Evolutionary conservation across 2,888 invertebrate genomes (phyloP).

Genomic region (Papilio protenor): DNA sequence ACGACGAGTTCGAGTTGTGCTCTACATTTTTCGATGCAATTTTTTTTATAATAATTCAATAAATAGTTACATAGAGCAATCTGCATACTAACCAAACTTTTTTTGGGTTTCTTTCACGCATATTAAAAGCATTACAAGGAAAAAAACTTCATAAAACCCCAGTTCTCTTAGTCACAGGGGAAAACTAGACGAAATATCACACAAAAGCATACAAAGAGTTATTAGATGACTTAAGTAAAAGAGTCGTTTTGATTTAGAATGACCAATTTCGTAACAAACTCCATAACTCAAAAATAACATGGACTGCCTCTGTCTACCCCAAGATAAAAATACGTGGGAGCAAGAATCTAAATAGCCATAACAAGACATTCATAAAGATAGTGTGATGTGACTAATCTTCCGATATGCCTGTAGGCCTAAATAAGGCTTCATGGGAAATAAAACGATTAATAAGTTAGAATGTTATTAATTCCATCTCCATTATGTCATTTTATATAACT

Average conservation of each 20-base stretch:
- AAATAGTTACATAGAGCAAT: not conserved
- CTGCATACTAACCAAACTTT: not conserved
- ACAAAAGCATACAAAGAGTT: not conserved
- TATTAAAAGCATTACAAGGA: not conserved
- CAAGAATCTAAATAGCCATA: not conserved
- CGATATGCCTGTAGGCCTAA: conserved; percentile 26
- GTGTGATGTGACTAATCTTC: conserved; percentile 16
- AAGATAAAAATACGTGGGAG: not conserved
- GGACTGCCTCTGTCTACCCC: not conserved
- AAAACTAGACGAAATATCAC: not conserved
- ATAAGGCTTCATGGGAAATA: conserved; percentile 30
- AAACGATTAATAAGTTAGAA: not conserved
- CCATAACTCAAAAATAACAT: not conserved
- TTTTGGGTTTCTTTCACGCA: not conserved
- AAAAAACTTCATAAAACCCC: not conserved
- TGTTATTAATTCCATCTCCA: not conserved
- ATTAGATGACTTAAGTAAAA: no score
- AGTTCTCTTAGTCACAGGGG: not conserved
- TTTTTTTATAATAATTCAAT: no score
- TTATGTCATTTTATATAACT: conserved; percentile 2
- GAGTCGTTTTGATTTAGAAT: no score
- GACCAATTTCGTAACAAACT: no score
- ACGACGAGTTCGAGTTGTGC: no score
- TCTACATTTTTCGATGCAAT: no score
- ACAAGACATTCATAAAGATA: not conserved